Base-by-base conservation (phyloP, 92 coral and sea anemone species). In the Phenganax marumi region DNA sequence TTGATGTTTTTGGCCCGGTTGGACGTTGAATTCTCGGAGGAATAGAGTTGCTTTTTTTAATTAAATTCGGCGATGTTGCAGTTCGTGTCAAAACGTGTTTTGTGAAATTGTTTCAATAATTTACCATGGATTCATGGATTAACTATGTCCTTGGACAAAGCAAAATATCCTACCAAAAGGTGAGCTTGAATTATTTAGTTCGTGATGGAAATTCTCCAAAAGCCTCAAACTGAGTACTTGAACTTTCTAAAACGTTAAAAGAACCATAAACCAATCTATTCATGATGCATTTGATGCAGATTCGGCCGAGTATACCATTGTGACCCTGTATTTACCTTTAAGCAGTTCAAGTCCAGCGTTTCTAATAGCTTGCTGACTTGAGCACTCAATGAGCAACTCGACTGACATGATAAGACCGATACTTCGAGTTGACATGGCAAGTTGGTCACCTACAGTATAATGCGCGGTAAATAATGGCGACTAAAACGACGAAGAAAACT, bases 371-470 rank as follows among this genome's bases (percentile, higher is more conserved):
- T 87, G 53, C 90, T 97, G 22, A 96, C 86, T 52, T 87, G 97
- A 60, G 84, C 89, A 46, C 83, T 66, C 17, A 96, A 83, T 48
- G 76, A 55, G 21, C 81, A 17, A 1, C 90, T 85, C 17, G 90
- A 79, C 70, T 90, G 90, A 70, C 99, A 92, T 12, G 99, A 87
- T n/a, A 96, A 70, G 69, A 96, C 80, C 51, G 91, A 80, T 23
- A 96, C 85, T 85, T 96, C 99, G 54, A 96, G 85, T 84, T 92
- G 96, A 56, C 96, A 86, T 48, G 91, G 89, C 39, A 91, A 79
- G 56, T 92, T 85, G 55, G 86, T 90, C 91, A 92, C 91, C 97
- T 92, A 62, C 19, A 50, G 39, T 18, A 86, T 2, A 4, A 48
- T 0, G 50, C 53, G 25, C 60, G 26, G 14, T 23, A 6, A 57